Conservation (phyloP, 1,140 invertebrate species). For the Trissolcus basalis region DNA sequence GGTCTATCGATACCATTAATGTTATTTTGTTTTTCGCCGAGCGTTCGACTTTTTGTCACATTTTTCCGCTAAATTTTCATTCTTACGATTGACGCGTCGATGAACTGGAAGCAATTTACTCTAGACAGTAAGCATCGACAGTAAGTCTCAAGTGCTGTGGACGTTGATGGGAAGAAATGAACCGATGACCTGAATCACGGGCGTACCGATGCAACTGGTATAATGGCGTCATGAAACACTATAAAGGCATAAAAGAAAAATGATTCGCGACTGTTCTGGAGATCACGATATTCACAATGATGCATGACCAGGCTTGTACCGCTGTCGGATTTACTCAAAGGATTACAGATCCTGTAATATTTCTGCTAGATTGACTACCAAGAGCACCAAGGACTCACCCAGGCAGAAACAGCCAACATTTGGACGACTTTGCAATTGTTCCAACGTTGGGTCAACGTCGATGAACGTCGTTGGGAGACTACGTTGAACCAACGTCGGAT, state of each 20-base stretch:
- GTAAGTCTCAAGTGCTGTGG: constrained; percentile 42
- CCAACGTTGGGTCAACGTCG: too few relatives aligned
- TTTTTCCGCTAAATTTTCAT: constrained; percentile 45
- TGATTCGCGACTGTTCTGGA: constrained; percentile 29
- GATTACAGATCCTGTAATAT: constrained; percentile 49
- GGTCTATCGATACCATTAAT: constrained; percentile 43
- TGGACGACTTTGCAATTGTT: too few relatives aligned
- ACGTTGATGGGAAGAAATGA: constrained; percentile 55
- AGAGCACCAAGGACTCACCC: constrained; percentile 8
- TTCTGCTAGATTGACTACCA: constrained; percentile 33
- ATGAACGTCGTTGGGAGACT: too few relatives aligned
- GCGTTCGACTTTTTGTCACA: constrained; percentile 38
- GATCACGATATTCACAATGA: constrained; percentile 26
- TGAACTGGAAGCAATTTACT: constrained; percentile 58
- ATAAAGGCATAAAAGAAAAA: constrained; percentile 43
- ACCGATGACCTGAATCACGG: constrained; percentile 38
- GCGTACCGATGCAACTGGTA: constrained; percentile 40
- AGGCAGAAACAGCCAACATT: too few relatives aligned
- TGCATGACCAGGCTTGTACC: constrained; percentile 34
- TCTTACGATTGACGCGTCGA: constrained; percentile 39
- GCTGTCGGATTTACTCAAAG: constrained; percentile 32
- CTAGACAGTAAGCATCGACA: constrained; percentile 54
- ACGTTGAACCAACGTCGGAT: too few relatives aligned
- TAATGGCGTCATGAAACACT: constrained; percentile 40
- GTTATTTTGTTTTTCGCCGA: constrained; percentile 28